phyloP scores from a whole-genome alignment of 2,797 vertebrate species.

The Emys orbicularis region DNA sequence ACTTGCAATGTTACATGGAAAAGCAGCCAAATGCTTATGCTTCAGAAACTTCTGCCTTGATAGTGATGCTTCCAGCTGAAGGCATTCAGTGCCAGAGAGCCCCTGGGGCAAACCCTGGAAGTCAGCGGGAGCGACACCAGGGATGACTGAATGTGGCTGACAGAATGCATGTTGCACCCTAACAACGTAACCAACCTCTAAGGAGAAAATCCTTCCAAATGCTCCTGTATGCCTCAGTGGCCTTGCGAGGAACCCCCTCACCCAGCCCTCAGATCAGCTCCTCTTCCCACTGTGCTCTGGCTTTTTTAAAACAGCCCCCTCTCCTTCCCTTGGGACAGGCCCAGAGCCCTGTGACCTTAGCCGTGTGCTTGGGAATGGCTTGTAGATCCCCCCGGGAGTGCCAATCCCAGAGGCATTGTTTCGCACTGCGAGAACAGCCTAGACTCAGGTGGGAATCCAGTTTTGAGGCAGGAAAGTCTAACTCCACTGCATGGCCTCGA shows the following conservation, averaged over 20 bases:
- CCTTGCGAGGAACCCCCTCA: background rate
- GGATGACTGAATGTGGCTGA: background rate
- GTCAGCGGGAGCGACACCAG: background rate
- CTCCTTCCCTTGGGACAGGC: background rate
- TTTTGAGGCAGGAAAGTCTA: background rate
- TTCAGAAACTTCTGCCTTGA: background rate
- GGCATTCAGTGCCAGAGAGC: background rate
- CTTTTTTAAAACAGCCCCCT: background rate
- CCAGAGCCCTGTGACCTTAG: background rate
- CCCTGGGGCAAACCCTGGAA: background rate
- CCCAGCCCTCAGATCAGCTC: background rate
- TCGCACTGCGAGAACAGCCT: background rate
- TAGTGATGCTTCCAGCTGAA: background rate
- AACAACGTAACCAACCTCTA: background rate
- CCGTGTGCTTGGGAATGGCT: background rate
- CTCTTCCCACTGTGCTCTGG: background rate
- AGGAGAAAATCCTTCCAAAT: background rate
- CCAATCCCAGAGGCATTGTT: background rate
- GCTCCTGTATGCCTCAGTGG: background rate
- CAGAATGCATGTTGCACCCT: background rate
- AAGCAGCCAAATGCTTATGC: background rate
- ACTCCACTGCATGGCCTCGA: too few species aligned
- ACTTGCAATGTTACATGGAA: background rate
- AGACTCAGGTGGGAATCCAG: background rate
- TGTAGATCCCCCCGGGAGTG: background rate